phyloP scores from a whole-genome alignment of 2,888 invertebrate genomes.

The Diaperis boleti region DNA sequence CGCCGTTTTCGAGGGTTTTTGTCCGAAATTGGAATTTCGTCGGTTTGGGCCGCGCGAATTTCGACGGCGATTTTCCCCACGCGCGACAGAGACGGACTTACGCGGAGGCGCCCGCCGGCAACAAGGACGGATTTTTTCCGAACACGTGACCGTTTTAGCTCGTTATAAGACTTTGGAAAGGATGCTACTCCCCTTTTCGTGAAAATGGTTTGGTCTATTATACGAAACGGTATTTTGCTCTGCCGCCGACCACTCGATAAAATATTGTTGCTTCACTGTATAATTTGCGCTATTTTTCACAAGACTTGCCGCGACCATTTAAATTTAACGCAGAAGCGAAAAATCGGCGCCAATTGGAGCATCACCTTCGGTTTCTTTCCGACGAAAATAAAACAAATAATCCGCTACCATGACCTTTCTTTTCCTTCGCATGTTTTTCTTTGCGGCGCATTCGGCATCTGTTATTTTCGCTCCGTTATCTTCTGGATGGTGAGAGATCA shows the following conservation, averaged over 20 bases:
- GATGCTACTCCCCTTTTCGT: slow-evolving; percentile 63
- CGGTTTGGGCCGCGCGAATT: neutral
- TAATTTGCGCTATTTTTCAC: slow-evolving; percentile 17
- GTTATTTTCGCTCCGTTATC: slow-evolving; percentile 26
- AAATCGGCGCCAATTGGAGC: neutral
- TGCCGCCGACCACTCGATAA: slow-evolving; percentile 55
- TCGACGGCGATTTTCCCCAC: slow-evolving; percentile 46
- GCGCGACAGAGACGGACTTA: slow-evolving; percentile 51
- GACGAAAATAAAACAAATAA: slow-evolving; percentile 1
- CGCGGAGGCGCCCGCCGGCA: slow-evolving; percentile 33
- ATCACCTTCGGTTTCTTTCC: neutral
- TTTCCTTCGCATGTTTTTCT: slow-evolving; percentile 2
- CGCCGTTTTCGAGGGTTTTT: neutral
- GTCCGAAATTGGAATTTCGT: slow-evolving; percentile 15
- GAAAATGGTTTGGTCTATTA: slow-evolving; percentile 64
- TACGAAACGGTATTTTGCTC: slow-evolving; percentile 64
- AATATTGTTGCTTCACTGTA: slow-evolving; percentile 48
- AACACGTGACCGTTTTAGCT: slow-evolving; percentile 58
- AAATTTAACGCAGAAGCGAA: too few relatives aligned
- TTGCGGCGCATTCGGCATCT: slow-evolving; percentile 15
- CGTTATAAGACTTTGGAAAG: slow-evolving; percentile 59
- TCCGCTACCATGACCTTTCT: slow-evolving; percentile 14
- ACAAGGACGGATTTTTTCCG: slow-evolving; percentile 47
- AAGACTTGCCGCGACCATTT: neutral
- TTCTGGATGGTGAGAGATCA: slow-evolving; percentile 5